These are phyloP conservation scores for Scaptomyza cyrtandrae DNA, from an alignment of 2,888 invertebrate species.

Conservation along the genomic window DNA sequence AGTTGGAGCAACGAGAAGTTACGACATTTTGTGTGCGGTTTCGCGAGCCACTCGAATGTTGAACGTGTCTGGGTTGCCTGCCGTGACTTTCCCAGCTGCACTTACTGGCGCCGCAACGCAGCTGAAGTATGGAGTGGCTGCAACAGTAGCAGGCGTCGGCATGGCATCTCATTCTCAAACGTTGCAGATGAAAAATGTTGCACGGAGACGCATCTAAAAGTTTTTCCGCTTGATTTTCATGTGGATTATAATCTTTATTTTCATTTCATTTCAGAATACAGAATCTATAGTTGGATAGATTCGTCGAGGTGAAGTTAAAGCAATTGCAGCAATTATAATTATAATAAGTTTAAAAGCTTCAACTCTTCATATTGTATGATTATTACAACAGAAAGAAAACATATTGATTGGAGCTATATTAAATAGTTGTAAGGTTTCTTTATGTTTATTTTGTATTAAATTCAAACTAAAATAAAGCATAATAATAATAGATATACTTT, in stretches of 20 bases:
- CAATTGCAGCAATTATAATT: neutral
- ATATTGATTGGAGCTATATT: too few species aligned
- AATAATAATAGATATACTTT: too few species aligned
- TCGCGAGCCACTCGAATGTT: constrained; percentile 72
- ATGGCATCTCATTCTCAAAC: neutral
- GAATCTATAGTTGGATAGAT: neutral
- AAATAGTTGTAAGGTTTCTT: too few species aligned
- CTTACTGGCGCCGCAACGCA: constrained; percentile 6
- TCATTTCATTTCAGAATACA: constrained; percentile 13
- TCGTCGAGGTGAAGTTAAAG: neutral
- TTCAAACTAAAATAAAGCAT: too few species aligned
- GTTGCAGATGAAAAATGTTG: constrained; percentile 61
- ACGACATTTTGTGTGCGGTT: constrained; percentile 71
- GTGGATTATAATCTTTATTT: constrained; percentile 69
- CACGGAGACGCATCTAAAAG: constrained; percentile 45
- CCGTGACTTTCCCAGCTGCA: constrained; percentile 47
- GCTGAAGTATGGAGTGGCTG: neutral
- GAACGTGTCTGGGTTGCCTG: constrained; percentile 61
- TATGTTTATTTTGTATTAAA: too few species aligned
- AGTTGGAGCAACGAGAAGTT: constrained; percentile 31
- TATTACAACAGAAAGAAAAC: too few species aligned
- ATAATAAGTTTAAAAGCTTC: neutral
- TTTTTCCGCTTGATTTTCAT: constrained; percentile 72
- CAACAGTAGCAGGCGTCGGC: too few species aligned
- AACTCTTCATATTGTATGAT: neutral